Evolutionary conservation across 2,888 invertebrate genomes (phyloP), one percentile per base, ranked within the genome.

Genomic region (Sisyra nigra): DNA sequence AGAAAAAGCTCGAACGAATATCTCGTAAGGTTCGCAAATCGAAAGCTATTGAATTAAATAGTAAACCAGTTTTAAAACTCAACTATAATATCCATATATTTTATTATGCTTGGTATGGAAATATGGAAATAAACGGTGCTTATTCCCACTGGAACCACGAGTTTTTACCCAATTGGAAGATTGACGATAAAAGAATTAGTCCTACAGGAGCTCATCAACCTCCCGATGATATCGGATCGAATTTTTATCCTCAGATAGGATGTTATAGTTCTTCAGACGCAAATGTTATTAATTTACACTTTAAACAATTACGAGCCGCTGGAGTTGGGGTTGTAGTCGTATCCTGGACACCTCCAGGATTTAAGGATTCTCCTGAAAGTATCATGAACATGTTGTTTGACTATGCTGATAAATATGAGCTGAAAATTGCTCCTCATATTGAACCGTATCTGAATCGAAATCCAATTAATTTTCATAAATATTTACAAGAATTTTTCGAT

Each of bases 401-500:
- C 40, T 48, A 46, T 10, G 69, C 69, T 7, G 56, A 58, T 11
- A 57, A 58, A 44, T 58, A 65, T 48, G 56, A 60, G 34, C 51
- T 70, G 4, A 67, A 71, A 65, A 60, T 74, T 11, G 65, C 71
- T 2, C 60, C 72, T 18, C 73, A 73, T 50, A 63, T 75, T 35
- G 71, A 72, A 49, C 71, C 74, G 3, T 75, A 71, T 52, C 55
- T 61, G 41, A 63, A 63, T 30, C 56, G 68, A 46, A 66, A 66
- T 52, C 65, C 66, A 1, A 61, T 64, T 31, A 66, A 66, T 51
- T 53, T 69, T 17, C 54, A 60, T 29, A 56, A 61, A 35, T 59
- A 68, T 51, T 56, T 69, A 38, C 55, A 58, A 47, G 57, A 61
- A 42, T 58, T 67, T 46, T 60, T 61, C 45, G 61, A 62, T 45